Conservation (phyloP, 2,797 vertebrate genomes). For the Ceyx erithaca region DNA sequence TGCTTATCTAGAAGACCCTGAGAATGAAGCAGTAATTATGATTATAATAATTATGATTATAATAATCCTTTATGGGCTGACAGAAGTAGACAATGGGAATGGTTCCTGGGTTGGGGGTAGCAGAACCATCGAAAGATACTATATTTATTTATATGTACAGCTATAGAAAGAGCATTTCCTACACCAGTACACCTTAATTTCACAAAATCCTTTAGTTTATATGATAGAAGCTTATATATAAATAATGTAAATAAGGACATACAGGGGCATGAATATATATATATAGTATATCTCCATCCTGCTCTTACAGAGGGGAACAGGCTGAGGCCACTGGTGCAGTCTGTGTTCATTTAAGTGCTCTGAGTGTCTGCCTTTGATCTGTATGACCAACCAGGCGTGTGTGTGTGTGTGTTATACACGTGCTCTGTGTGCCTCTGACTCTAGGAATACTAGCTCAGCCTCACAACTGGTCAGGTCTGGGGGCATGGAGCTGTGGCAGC, state of each 20-base stretch:
- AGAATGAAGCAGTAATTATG: not conserved
- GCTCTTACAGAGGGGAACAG: not conserved
- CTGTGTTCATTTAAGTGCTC: not conserved
- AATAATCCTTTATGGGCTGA: not conserved
- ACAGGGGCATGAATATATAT: too few relatives aligned
- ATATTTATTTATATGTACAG: too few relatives aligned
- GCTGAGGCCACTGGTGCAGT: not conserved
- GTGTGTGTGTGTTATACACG: not conserved
- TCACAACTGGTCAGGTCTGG: not conserved
- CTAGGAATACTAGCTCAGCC: not conserved
- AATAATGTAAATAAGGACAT: too few relatives aligned
- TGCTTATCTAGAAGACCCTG: not conserved
- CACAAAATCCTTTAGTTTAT: not conserved
- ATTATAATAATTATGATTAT: too few relatives aligned
- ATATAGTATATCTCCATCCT: not conserved
- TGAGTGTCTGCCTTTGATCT: not conserved
- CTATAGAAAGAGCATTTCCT: not conserved
- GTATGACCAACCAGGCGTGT: not conserved
- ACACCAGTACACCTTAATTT: not conserved
- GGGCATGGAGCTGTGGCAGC: not conserved
- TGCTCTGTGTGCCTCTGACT: not conserved
- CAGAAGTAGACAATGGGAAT: not conserved
- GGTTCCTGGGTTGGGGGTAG: not conserved
- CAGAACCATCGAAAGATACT: not conserved
- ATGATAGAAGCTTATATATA: not conserved